Evolutionary conservation across 2,888 invertebrate genomes (phyloP), one percentile per base, ranked within the genome.

Genomic region (Folsomia manolachei): DNA sequence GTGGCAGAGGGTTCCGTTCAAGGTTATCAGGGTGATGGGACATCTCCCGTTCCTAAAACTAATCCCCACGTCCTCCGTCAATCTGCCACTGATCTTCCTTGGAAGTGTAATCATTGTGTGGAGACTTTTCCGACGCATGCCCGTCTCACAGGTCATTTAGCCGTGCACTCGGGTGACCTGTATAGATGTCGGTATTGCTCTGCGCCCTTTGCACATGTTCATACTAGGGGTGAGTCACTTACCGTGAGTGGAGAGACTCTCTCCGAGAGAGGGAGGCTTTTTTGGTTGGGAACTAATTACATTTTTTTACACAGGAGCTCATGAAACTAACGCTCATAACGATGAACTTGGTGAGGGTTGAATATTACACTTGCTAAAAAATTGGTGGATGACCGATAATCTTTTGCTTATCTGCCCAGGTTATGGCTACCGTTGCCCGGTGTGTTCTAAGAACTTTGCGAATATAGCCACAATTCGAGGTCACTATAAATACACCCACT

Each of bases 401-500:
- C n/a, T n/a, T n/a, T 39, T 39, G 14, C 39, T 9, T 9, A 39
- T 39, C 14, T 14, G 7, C 14, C 39, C 39, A 39, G 39, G 56
- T 19, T 56, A 19, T 19, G 56, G 56, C 21, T 56, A 56, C 56
- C 56, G 56, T 4, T 56, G 56, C 19, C 56, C 56, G 4, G 21
- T 56, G 4, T 56, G 56, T 56, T 18, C 56, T 19, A 56, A 56
- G 19, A 56, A 56, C 18, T 56, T 56, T 56, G 56, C 19, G 4
- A 56, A 56, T 19, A 18, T 56, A 4, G 56, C 56, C 56, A 56
- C 56, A 7, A 56, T 56, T 19, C 56, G 56, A 7, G 56, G 56
- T 56, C 56, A 56, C 56, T 56, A 56, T 21, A 56, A 56, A 56
- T 56, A 56, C 56, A 56, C 56, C 4, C 56, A 56, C 19, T 56